Conservation (phyloP, 1,140 invertebrate genomes). For the Brevipalpus yothersi region DNA sequence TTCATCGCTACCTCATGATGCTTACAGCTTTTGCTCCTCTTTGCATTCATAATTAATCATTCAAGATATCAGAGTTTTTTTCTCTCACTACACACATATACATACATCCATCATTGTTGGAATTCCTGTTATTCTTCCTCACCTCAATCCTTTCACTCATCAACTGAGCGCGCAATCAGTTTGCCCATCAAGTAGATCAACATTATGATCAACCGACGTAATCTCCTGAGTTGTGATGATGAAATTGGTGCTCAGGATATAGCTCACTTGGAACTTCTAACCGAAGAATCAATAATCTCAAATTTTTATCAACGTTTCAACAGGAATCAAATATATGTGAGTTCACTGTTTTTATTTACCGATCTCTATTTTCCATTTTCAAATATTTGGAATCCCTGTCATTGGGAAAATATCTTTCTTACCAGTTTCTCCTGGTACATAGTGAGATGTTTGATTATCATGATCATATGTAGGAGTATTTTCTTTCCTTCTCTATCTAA, state of each 20-base stretch:
- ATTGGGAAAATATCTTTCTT: neutral
- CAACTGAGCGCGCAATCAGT: too few relatives aligned
- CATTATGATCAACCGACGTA: neutral
- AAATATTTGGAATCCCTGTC: neutral
- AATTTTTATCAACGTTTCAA: constrained; percentile 48
- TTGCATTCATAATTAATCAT: neutral
- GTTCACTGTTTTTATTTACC: constrained; percentile 14
- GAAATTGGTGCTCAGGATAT: constrained; percentile 44
- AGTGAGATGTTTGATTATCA: neutral
- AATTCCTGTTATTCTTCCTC: neutral
- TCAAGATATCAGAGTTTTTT: neutral
- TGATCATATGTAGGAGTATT: too few relatives aligned
- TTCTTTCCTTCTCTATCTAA: too few relatives aligned
- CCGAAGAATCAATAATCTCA: constrained; percentile 43
- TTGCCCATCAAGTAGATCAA: neutral
- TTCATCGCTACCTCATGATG: neutral
- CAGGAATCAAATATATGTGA: constrained; percentile 48
- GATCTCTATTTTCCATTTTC: neutral
- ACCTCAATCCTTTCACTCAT: neutral
- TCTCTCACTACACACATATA: neutral
- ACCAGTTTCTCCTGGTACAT: neutral
- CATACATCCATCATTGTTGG: neutral
- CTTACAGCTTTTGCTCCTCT: neutral
- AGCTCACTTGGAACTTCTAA: constrained; percentile 37
- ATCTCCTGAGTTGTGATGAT: constrained; percentile 11